Evolutionary conservation across 2,888 invertebrate species (phyloP).

Genomic region (Orgyia antiqua): DNA sequence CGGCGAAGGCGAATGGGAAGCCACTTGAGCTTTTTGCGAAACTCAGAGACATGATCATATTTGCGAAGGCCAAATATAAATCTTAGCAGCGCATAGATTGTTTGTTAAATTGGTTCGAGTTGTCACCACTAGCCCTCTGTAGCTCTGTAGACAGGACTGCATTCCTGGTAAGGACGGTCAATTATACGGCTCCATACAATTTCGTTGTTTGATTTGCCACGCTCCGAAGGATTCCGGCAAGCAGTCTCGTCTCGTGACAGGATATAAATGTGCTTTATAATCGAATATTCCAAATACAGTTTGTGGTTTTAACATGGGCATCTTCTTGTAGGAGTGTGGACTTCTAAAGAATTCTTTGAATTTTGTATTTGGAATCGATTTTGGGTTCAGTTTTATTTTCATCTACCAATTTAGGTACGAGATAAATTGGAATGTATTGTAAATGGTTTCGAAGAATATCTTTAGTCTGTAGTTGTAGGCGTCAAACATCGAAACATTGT

Average conservation of each 20-base stretch:
- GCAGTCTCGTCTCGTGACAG: constrained; percentile 7
- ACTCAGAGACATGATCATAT: no score
- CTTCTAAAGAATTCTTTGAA: constrained; percentile 6
- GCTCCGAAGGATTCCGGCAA: constrained; percentile 14
- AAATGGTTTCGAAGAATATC: constrained; percentile 5
- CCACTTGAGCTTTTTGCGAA: no score
- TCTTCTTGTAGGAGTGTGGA: constrained; percentile 5
- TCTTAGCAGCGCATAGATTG: no score
- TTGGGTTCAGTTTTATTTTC: constrained; percentile 3
- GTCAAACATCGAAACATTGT: constrained; percentile 1
- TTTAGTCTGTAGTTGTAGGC: constrained; percentile 4
- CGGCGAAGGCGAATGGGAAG: no score
- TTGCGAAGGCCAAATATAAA: no score
- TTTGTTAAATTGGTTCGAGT: no score
- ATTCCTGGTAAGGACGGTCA: constrained; percentile 19
- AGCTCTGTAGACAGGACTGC: constrained; percentile 14
- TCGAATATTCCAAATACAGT: constrained; percentile 13
- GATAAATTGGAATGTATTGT: background rate
- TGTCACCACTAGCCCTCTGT: constrained; percentile 11
- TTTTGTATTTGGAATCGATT: constrained; percentile 4
- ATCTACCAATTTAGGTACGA: constrained; percentile 2
- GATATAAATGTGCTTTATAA: constrained; percentile 16
- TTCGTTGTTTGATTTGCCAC: constrained; percentile 29
- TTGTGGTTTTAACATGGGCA: constrained; percentile 12
- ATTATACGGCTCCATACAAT: constrained; percentile 25